Percentiles rank a stretch among this genome's conserved stretches.
Conservation (phyloP, 2,888 invertebrate species). For the Agrochola litura region DNA sequence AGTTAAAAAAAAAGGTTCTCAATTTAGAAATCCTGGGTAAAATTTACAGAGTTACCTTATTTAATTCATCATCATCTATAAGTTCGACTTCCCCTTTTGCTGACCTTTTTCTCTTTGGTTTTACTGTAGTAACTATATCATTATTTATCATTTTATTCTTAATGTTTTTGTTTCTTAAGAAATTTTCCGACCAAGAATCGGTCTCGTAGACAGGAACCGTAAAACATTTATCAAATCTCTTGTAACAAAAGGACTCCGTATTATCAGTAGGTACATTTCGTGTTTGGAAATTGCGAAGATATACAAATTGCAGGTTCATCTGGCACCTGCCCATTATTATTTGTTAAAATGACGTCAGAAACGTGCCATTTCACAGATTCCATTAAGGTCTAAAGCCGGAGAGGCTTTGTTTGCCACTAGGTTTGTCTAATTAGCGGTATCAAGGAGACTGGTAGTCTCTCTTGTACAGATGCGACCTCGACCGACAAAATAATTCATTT, state of each 20-base stretch:
- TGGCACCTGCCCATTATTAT: conserved; percentile 66
- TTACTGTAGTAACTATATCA: neutral
- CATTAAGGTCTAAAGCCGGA: conserved; percentile 65
- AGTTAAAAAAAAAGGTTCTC: neutral
- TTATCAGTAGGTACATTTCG: conserved; percentile 21
- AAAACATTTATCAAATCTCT: conserved; percentile 29
- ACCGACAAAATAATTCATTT: conserved; percentile 73
- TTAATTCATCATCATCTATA: neutral
- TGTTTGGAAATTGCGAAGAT: conserved; percentile 19
- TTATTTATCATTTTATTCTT: neutral
- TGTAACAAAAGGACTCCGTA: conserved; percentile 7
- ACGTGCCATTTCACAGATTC: conserved; percentile 72
- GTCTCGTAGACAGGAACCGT: neutral
- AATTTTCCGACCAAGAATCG: neutral
- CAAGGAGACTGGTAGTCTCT: conserved; percentile 67
- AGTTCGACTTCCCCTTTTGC: neutral
- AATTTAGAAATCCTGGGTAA: neutral
- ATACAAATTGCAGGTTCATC: conserved; percentile 59
- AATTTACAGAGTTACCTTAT: neutral
- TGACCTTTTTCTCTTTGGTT: neutral
- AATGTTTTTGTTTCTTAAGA: neutral
- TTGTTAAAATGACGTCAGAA: conserved; percentile 61
- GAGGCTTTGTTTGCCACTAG: conserved; percentile 75
- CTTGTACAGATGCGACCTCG: conserved; percentile 64
- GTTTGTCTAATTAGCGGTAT: conserved; percentile 81